Evolutionary conservation across 2,797 vertebrate genomes (phyloP).

Genomic region (Xyrichtys novacula): DNA sequence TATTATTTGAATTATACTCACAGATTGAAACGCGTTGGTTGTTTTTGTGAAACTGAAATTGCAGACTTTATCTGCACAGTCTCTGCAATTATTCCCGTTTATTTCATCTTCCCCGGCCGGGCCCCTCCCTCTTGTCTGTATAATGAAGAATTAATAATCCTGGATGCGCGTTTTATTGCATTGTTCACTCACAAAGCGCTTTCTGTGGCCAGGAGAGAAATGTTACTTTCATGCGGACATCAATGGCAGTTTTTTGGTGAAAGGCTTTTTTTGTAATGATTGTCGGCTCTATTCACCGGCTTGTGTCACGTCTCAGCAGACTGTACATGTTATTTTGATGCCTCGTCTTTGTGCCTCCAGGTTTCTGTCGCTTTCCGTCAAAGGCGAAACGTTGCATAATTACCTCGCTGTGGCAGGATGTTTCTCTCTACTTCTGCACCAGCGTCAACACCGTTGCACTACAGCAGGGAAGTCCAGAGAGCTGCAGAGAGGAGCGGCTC

Average conservation of each 20-base stretch:
- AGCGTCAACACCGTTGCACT: constrained; percentile 10
- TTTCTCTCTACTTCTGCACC: constrained; percentile 35
- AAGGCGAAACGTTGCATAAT: constrained; percentile 47
- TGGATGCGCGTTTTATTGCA: constrained; percentile 26
- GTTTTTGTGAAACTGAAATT: too few relatives aligned
- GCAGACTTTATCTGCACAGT: background rate
- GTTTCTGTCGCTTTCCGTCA: constrained; percentile 35
- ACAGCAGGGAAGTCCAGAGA: background rate
- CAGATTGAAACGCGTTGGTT: too few relatives aligned
- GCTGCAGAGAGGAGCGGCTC: constrained; percentile 32
- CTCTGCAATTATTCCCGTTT: constrained; percentile 1
- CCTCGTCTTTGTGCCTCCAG: constrained; percentile 43
- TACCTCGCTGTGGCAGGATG: constrained; percentile 51
- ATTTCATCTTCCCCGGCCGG: too few relatives aligned
- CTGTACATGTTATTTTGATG: constrained; percentile 60
- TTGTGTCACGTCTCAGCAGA: background rate
- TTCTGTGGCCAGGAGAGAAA: constrained; percentile 42
- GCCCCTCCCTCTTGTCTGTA: background rate
- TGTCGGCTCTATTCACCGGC: constrained; percentile 39
- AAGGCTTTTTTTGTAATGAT: constrained; percentile 36
- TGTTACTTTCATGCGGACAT: constrained; percentile 42
- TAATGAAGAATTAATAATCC: constrained; percentile 57
- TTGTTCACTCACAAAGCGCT: constrained; percentile 56
- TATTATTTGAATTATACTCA: too few relatives aligned
- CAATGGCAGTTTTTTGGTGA: constrained; percentile 34